phyloP scores from a whole-genome alignment of 2,113 vertebrate species.

The Chloebia gouldiae region DNA sequence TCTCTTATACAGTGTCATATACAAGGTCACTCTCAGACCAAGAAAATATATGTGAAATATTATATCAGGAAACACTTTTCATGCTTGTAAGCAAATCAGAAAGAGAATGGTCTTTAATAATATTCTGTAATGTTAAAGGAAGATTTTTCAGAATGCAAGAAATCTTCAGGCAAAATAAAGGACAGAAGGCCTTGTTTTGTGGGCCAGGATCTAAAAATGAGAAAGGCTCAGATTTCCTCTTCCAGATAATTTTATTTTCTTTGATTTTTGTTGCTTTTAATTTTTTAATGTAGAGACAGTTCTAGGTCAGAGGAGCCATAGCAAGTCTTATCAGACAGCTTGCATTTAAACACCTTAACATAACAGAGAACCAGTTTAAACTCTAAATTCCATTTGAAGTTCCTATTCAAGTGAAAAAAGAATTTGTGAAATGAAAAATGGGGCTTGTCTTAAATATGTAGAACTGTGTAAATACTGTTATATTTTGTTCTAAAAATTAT shows the following conservation, averaged over 20 bases:
- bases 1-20: background rate
- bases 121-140: background rate
- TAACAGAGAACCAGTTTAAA: background rate
- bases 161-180: background rate
- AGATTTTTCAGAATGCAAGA: background rate
- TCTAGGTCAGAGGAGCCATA: background rate
- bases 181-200: background rate
- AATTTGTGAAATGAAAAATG: background rate
- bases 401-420: background rate
- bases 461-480: background rate
- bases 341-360: background rate
- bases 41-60: background rate
- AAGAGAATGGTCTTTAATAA: background rate
- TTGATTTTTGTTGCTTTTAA: background rate
- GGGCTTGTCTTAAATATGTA: background rate
- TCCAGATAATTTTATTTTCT: background rate
- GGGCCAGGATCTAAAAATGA: background rate
- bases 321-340: background rate
- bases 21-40: background rate
- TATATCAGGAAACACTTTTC: background rate
- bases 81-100: background rate
- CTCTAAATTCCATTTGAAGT: background rate
- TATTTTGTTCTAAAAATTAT: background rate
- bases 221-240: background rate
- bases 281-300: background rate